Evolutionary conservation across 2,888 invertebrate genomes (phyloP).

Genomic region (Pilophorus perplexus): DNA sequence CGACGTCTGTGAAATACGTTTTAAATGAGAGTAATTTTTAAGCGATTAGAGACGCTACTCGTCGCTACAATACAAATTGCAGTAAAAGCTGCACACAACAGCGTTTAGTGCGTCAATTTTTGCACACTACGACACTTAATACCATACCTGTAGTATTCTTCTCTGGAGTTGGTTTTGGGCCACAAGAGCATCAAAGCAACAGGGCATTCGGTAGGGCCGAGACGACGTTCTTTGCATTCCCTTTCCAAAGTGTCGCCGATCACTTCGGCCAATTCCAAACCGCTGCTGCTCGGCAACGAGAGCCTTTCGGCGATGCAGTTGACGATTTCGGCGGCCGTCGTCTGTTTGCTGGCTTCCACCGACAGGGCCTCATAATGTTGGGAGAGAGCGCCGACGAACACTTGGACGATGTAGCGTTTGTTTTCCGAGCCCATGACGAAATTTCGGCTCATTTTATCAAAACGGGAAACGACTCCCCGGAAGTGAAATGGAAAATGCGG

Average conservation of each 20-base stretch:
- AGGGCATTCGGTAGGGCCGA: constrained; percentile 77
- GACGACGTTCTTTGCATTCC: constrained; percentile 87
- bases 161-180: constrained; percentile 63
- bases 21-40: no score
- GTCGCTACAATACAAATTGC: no score
- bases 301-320: constrained; percentile 79
- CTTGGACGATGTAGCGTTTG: constrained; percentile 60
- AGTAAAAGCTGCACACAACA: no score
- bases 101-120: no score
- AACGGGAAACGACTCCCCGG: neutral
- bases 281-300: constrained; percentile 58
- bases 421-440: constrained; percentile 45
- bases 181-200: constrained; percentile 80
- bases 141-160: constrained; percentile 57
- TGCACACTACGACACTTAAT: no score
- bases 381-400: constrained; percentile 84
- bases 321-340: constrained; percentile 87
- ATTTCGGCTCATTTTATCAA: constrained; percentile 1
- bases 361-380: constrained; percentile 85
- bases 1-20: no score
- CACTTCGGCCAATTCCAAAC: constrained; percentile 83
- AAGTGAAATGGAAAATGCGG: neutral
- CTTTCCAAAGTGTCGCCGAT: constrained; percentile 81
- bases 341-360: constrained; percentile 88
- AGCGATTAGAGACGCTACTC: no score